These are phyloP conservation scores for Mythimna vitellina DNA, from an alignment of 2,888 invertebrate species.

Conservation along the genomic window DNA sequence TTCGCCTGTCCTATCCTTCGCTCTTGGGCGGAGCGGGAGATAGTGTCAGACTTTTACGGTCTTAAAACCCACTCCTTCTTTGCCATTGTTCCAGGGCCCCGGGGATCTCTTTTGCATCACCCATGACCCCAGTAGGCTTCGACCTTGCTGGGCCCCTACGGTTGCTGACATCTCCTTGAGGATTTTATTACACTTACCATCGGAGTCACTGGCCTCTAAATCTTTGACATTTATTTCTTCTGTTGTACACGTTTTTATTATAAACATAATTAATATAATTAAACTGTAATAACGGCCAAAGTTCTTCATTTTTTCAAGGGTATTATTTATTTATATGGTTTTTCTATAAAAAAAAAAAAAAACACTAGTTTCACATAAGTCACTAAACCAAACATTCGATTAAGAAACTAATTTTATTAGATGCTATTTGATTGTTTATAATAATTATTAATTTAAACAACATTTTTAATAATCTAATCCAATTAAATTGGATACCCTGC, in stretches of 20 bases:
- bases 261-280: constrained; percentile 3
- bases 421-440: not conserved
- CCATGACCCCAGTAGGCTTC: no score
- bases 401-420: not conserved
- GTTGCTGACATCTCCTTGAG: no score
- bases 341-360: not conserved
- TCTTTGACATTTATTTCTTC: no score
- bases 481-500: not conserved
- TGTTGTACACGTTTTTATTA: not conserved
- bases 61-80: no score
- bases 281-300: not conserved
- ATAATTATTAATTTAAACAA: not conserved
- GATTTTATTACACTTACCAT: constrained; percentile 6
- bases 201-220: no score
- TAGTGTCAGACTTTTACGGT: no score
- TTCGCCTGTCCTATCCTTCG: no score
- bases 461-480: not conserved
- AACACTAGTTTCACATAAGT: not conserved
- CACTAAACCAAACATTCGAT: not conserved
- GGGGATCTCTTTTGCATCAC: no score
- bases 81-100: no score
- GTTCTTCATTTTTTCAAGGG: not conserved
- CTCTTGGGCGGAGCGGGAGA: no score
- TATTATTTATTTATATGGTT: not conserved
- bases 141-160: no score